Base-by-base conservation (phyloP, 2,113 vertebrate genomes). In the Oryzias curvinotus region DNA sequence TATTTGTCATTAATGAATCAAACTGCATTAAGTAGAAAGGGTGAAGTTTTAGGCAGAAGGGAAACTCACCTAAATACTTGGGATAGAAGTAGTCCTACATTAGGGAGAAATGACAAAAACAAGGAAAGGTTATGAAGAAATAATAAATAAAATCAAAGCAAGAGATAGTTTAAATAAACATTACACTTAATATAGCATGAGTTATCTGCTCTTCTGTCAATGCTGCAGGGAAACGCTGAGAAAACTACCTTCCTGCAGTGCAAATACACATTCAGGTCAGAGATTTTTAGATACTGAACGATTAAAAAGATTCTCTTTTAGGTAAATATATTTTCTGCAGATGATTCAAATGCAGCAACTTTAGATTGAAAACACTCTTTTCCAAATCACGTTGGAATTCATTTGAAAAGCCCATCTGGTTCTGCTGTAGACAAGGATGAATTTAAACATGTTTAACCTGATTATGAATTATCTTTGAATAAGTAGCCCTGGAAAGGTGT, bases 11-110 rank as follows among this genome's bases (percentile, higher is more conserved):
- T 48, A 53, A 46, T 47, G 5, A 41, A 65, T 5, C 1, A 4
- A 2, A 4, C 14, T 21, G 15, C 52, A 21, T 17, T 16, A 25
- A 23, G 12, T 43, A 43, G 66, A 14, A 52, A 52, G 28, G 10
- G 12, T 45, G 62, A 19, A 15, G 44, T 42, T 54, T 57, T 14
- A 57, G 48, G 18, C 5, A 45, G 21, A 65, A 52, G 17, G 21
- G 56, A 4, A 56, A 76, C 96, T 96, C 89, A 99, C 97, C 93
- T 72, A 92, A 76, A 82, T 99, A 99, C 85, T 92, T 94, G 30
- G 96, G 96, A 73, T 94, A 99, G 87, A 99, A 99, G 84, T 97
- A 99, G 1, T 97, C 93, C 97, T 99, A 87, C 25, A 66, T 63
- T 52, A 79, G 51, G 12, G 10, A 68, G 57, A 69, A 59, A 66